These are phyloP conservation scores for Dendrocincla tyrannina DNA, from an alignment of 2,797 vertebrate species.

Conservation along the genomic window DNA sequence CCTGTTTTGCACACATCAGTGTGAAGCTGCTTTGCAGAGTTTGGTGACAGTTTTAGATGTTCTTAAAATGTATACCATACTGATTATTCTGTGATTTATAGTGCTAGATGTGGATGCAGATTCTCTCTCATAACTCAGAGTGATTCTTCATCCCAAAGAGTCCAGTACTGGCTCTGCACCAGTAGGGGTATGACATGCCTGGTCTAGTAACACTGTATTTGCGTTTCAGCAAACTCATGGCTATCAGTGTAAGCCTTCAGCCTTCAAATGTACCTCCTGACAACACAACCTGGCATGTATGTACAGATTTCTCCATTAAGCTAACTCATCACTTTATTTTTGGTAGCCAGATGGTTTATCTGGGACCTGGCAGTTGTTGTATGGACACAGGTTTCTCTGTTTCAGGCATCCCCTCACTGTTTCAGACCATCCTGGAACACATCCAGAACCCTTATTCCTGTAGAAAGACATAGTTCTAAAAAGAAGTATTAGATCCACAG, in stretches of 20 bases:
- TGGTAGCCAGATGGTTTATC: not conserved
- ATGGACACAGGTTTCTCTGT: not conserved
- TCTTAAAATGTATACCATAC: not conserved
- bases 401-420: not conserved
- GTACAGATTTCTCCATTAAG: not conserved
- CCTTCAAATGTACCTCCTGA: not conserved
- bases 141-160: not conserved
- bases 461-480: too few species aligned
- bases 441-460: not conserved
- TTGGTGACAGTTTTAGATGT: not conserved
- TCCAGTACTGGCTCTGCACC: not conserved
- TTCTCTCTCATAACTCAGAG: not conserved
- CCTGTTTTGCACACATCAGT: not conserved
- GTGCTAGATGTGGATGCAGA: not conserved
- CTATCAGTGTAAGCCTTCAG: not conserved
- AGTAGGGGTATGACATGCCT: not conserved
- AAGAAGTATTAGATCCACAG: too few species aligned
- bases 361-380: not conserved
- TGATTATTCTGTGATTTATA: not conserved
- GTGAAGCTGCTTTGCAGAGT: not conserved
- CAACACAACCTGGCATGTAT: not conserved
- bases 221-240: not conserved
- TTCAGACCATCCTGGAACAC: not conserved
- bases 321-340: not conserved
- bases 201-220: not conserved